Evolutionary conservation across 92 coral and sea anemone genomes (phyloP), one percentile per base, ranked within the genome.

Genomic region (Umimayanthus chanpuru): DNA sequence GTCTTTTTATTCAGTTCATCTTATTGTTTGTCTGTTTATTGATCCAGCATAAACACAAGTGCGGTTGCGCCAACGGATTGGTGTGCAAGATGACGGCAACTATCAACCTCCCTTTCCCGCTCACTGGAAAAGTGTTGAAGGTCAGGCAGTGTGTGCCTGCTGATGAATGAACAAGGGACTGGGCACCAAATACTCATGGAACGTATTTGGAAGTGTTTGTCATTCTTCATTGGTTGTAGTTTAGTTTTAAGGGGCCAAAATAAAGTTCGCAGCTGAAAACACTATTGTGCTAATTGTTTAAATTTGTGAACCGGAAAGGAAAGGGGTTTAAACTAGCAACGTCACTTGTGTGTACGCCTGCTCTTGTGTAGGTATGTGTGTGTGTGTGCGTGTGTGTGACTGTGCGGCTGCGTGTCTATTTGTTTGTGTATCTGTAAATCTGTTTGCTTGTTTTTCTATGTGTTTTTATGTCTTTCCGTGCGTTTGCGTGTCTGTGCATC

Each of bases 61-160:
- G 96, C 68, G 90, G 90, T 20, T 93, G 96, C 65, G 81, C 29
- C 70, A 92, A 90, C 61, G 91, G 89, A 11, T 76, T 89, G 80
- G 90, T 82, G 29, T 93, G 96, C 89, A 88, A 91, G 41, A 85
- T 75, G 21, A 93, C 96, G 3, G 92, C 94, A 14, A 84, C 85
- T 23, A 92, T 93, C 89, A 92, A 93, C 10, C 81, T 93, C 30
- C 95, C 93, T 11, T 77, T 94, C 5, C 95, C 95, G 70, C 40
- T 53, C 41, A 9, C 20, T 2, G 82, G 82, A 7, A 79, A 53
- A 36, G 67, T 79, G 30, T 47, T 79, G 44, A 79, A 79, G 26
- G 92, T 94, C 85, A 90, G 89, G 81, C 96, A 94, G 67, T 94
- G 96, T 90, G 91, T 94, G 43, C 68, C 82, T 25, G 82, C 40